Conservation (phyloP, 2,113 vertebrate species). For the Oryzias javanicus region DNA sequence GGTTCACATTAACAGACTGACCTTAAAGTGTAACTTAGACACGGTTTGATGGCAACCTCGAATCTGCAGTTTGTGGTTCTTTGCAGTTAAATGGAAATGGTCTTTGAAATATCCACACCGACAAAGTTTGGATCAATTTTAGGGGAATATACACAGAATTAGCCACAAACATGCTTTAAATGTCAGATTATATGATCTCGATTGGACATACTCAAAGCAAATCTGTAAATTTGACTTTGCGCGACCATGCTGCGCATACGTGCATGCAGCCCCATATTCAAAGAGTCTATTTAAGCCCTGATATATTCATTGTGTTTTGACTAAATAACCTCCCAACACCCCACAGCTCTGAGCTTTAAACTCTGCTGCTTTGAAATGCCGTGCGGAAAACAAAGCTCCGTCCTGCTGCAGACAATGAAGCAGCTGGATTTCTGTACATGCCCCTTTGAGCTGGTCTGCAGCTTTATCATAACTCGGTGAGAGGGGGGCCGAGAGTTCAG, state of each 20-base stretch:
- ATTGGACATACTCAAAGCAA: neutral
- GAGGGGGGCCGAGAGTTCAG: constrained; percentile 48
- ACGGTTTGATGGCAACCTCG: constrained; percentile 5
- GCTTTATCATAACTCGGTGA: constrained; percentile 78
- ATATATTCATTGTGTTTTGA: constrained; percentile 51
- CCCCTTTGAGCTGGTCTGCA: constrained; percentile 71
- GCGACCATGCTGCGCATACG: constrained; percentile 14
- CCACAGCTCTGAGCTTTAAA: constrained; percentile 48
- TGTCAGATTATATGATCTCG: too few species aligned
- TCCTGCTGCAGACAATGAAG: constrained; percentile 66
- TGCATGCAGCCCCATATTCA: constrained; percentile 25
- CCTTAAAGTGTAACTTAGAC: constrained; percentile 11
- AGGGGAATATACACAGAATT: too few species aligned
- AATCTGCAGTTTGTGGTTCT: constrained; percentile 1
- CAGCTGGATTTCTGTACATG: constrained; percentile 79
- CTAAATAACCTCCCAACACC: constrained; percentile 1
- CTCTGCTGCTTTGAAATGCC: constrained; percentile 65
- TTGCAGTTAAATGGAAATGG: neutral
- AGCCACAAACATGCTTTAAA: too few species aligned
- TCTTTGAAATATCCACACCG: neutral
- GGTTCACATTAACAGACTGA: constrained; percentile 44
- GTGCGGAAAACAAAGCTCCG: constrained; percentile 63
- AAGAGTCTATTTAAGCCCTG: constrained; percentile 37
- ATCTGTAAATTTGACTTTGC: constrained; percentile 19
- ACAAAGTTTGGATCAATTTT: too few species aligned